Conservation (phyloP, 2,888 invertebrate species). For the Drosophila kokeensis region DNA sequence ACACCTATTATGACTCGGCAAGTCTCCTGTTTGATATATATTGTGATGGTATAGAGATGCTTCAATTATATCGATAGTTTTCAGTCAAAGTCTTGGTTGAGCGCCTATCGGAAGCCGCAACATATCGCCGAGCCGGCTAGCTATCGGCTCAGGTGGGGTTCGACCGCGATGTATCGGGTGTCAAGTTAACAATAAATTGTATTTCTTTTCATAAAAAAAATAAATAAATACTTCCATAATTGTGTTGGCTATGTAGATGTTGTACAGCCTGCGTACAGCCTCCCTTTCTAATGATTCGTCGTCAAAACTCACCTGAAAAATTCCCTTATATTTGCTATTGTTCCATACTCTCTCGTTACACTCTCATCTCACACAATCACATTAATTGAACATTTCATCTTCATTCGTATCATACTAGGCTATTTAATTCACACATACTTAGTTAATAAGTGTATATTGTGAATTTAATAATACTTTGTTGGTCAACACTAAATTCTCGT, state of each 20-base stretch:
- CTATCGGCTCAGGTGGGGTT: too few species aligned
- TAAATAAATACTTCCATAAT: too few species aligned
- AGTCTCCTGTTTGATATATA: conserved; percentile 31
- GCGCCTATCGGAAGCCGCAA: background rate
- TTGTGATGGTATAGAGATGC: conserved; percentile 11
- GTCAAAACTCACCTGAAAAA: background rate
- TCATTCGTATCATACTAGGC: background rate
- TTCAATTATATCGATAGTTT: conserved; percentile 25
- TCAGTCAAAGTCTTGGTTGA: background rate
- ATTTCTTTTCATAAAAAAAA: too few species aligned
- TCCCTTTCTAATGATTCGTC: background rate
- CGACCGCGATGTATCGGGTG: too few species aligned
- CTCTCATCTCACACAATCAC: background rate
- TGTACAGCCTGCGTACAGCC: background rate
- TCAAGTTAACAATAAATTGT: too few species aligned
- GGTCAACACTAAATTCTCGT: background rate
- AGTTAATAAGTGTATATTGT: background rate
- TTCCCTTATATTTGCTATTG: background rate
- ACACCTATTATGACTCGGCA: conserved; percentile 56
- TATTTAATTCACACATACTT: background rate
- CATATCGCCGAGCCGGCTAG: too few species aligned
- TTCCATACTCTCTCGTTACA: background rate
- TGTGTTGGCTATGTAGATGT: too few species aligned
- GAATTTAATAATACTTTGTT: background rate
- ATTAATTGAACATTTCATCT: background rate